Evolutionary conservation across 2,888 invertebrate genomes (phyloP).

Genomic region (Keiferia lycopersicella): DNA sequence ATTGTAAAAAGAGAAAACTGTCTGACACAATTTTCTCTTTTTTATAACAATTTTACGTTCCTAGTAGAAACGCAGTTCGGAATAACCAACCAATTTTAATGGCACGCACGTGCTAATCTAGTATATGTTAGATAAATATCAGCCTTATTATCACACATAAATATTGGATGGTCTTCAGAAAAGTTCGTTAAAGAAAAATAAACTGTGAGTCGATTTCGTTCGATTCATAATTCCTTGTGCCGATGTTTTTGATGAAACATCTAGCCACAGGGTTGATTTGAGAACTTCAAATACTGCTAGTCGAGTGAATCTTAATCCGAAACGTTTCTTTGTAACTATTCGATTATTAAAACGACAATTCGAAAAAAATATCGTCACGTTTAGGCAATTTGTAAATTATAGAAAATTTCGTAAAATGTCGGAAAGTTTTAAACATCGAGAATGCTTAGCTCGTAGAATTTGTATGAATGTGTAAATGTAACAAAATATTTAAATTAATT

Average conservation of each 20-base stretch:
- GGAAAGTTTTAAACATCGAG: conserved; percentile 66
- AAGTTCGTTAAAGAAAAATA: not conserved
- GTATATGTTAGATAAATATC: not conserved
- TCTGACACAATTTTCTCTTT: too few relatives aligned
- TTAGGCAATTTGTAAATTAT: conserved; percentile 47
- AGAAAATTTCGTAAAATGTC: conserved; percentile 39
- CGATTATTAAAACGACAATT: conserved; percentile 47
- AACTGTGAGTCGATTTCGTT: conserved; percentile 13
- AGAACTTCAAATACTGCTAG: conserved; percentile 57
- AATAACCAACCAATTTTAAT: too few relatives aligned
- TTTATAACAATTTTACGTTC: too few relatives aligned
- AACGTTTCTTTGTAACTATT: conserved; percentile 43
- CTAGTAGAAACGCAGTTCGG: too few relatives aligned
- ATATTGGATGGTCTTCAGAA: not conserved
- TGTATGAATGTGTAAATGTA: conserved; percentile 76
- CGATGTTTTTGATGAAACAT: conserved; percentile 27
- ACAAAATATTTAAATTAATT: conserved; percentile 69
- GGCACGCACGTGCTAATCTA: not conserved
- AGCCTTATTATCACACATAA: not conserved
- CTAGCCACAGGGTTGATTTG: conserved; percentile 39
- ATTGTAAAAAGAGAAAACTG: too few relatives aligned
- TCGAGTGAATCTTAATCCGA: conserved; percentile 70
- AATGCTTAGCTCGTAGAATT: conserved; percentile 68
- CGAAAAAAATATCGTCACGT: conserved; percentile 42
- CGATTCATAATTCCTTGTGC: conserved; percentile 29